Evolutionary conservation across 2,888 invertebrate genomes (phyloP).

Genomic region (Notodonta ziczac): DNA sequence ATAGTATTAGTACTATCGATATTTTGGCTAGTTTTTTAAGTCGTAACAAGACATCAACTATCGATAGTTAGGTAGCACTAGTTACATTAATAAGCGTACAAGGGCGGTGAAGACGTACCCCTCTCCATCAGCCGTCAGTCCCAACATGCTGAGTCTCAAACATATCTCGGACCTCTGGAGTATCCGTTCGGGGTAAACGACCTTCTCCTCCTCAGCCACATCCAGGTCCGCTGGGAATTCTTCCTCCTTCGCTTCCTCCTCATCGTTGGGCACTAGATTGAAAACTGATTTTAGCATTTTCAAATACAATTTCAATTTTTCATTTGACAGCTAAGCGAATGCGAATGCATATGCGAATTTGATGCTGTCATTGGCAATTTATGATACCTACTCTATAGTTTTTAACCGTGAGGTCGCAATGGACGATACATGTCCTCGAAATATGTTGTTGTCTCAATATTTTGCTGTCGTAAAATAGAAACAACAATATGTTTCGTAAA

Average conservation of each 20-base stretch:
- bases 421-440: no score
- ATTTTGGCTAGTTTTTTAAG: no score
- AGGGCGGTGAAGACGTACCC: constrained; percentile 51
- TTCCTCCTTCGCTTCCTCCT: constrained; percentile 18
- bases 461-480: no score
- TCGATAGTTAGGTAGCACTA: no score
- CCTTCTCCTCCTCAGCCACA: constrained; percentile 22
- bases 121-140: constrained; percentile 76
- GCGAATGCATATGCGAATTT: no score
- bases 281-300: constrained; percentile 69
- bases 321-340: background rate
- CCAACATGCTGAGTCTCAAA: constrained; percentile 67
- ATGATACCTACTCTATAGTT: background rate
- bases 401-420: no score
- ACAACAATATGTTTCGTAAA: no score
- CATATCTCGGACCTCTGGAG: constrained; percentile 63
- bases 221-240: constrained; percentile 17
- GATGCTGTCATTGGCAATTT: background rate
- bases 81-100: no score
- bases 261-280: constrained; percentile 30
- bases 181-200: constrained; percentile 32
- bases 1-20: no score
- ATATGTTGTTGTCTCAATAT: no score
- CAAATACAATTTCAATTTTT: background rate
- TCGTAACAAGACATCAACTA: no score